phyloP scores from a whole-genome alignment of 2,113 vertebrate species.

The Marmota flaviventris region DNA sequence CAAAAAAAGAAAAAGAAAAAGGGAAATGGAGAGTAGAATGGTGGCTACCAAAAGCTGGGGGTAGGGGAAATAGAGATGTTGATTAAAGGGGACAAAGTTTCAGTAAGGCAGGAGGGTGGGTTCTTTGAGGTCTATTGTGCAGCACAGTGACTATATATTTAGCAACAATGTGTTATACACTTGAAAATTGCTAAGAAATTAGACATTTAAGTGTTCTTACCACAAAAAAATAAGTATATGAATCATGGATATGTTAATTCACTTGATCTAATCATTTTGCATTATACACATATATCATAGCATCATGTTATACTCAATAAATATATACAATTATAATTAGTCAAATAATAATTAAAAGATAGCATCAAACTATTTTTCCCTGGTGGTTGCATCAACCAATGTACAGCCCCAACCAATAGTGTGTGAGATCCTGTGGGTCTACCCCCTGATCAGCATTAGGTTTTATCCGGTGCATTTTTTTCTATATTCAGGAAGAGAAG shows the following conservation, averaged over 20 bases:
- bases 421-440: fast-evolving
- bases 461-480: background rate
- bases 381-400: background rate
- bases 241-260: background rate
- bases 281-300: background rate
- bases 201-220: background rate
- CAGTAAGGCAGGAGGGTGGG: background rate
- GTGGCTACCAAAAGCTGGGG: background rate
- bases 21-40: background rate
- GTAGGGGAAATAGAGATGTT: background rate
- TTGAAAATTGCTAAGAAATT: background rate
- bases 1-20: no score
- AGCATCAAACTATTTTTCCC: background rate
- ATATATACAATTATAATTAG: background rate
- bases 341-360: background rate
- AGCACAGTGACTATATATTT: background rate
- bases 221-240: background rate
- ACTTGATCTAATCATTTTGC: background rate
- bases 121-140: background rate
- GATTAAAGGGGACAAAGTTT: background rate
- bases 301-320: background rate
- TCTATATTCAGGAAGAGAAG: background rate
- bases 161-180: background rate
- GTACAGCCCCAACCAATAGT: background rate
- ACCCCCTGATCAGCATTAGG: background rate